phyloP scores from a whole-genome alignment of 2,888 invertebrate species.

The Alviniconcha strummeri region DNA sequence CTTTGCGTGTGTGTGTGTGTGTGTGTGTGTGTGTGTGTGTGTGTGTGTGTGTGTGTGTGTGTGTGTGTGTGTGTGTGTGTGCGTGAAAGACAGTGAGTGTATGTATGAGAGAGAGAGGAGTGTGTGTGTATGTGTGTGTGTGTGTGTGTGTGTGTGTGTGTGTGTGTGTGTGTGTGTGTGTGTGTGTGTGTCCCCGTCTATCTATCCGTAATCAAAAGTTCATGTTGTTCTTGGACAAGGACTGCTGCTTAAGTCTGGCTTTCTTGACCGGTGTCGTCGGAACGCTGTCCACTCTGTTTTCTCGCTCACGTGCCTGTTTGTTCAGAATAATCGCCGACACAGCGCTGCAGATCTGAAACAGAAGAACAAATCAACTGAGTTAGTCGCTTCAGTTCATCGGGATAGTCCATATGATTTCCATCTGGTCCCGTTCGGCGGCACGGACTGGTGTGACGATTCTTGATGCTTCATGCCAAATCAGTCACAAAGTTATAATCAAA shows the following conservation, averaged over 20 bases:
- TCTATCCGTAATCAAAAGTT: too few relatives aligned
- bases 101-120: too few relatives aligned
- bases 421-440: too few relatives aligned
- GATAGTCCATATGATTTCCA: too few relatives aligned
- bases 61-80: neutral
- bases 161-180: too few relatives aligned
- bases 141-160: neutral
- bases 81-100: too few relatives aligned
- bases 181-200: too few relatives aligned
- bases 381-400: too few relatives aligned
- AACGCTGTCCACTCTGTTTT: neutral
- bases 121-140: neutral
- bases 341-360: slow-evolving; percentile 8
- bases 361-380: neutral
- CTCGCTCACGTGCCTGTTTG: neutral
- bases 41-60: slow-evolving; percentile 1
- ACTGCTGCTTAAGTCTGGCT: neutral
- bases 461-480: too few relatives aligned
- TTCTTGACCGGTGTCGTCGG: neutral
- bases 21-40: neutral
- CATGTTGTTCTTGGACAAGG: too few relatives aligned
- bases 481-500: too few relatives aligned
- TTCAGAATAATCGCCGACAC: slow-evolving; percentile 18
- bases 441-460: too few relatives aligned
- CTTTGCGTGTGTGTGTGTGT: neutral